Evolutionary conservation across 2,113 vertebrate genomes (phyloP).

Genomic region (Microcebus murinus): DNA sequence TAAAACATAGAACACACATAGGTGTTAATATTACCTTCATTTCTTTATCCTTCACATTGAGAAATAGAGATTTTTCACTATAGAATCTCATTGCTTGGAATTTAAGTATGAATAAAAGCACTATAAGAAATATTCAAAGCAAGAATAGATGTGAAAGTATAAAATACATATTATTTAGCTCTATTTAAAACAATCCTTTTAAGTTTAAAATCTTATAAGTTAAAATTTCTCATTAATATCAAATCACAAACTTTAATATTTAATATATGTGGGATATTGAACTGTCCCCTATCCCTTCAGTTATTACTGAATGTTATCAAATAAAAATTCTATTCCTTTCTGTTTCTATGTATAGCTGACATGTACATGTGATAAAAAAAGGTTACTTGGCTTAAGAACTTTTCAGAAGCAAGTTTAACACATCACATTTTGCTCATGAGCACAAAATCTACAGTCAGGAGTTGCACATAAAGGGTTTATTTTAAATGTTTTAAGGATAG

Average conservation of each 20-base stretch:
- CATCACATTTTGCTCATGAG: constrained; percentile 81
- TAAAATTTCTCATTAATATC: background rate
- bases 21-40: background rate
- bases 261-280: background rate
- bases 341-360: constrained; percentile 19
- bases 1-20: background rate
- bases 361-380: constrained; percentile 52
- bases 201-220: constrained; percentile 42
- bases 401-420: constrained; percentile 68
- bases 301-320: constrained; percentile 12
- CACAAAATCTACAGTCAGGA: constrained; percentile 86
- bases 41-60: background rate
- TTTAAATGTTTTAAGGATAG: constrained; percentile 95
- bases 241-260: background rate
- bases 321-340: background rate
- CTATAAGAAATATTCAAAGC: constrained; percentile 51
- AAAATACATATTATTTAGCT: constrained; percentile 27
- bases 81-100: background rate
- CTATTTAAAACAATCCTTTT: constrained; percentile 24
- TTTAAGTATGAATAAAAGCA: background rate
- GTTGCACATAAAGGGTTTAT: constrained; percentile 94
- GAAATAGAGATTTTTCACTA: background rate
- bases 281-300: background rate
- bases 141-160: background rate
- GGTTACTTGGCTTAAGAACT: constrained; percentile 36